Evolutionary conservation across 2,797 vertebrate species (phyloP).

Genomic region (Hipposideros larvatus): DNA sequence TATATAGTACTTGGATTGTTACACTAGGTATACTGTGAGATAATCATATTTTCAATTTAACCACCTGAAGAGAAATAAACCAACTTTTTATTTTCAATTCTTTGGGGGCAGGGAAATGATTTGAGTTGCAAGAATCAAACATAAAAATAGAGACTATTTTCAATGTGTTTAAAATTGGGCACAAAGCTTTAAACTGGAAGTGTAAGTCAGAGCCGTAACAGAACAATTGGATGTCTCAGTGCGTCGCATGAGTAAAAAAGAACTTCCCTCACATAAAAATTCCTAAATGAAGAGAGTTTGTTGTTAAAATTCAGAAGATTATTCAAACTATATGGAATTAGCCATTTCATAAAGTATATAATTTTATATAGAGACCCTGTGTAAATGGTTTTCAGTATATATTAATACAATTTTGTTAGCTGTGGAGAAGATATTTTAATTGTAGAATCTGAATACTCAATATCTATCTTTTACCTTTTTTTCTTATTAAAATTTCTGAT

Average conservation of each 20-base stretch:
- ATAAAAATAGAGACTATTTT: background rate
- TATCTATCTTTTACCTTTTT: background rate
- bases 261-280: background rate
- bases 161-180: background rate
- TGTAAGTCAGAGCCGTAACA: background rate
- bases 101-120: background rate
- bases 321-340: background rate
- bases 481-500: background rate
- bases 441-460: background rate
- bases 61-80: background rate
- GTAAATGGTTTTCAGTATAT: background rate
- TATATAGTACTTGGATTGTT: background rate
- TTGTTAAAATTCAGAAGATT: background rate
- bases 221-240: background rate
- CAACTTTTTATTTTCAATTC: background rate
- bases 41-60: background rate
- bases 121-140: background rate
- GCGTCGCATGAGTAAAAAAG: background rate
- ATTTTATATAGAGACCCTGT: background rate
- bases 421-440: slow-evolving; percentile 6
- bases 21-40: background rate
- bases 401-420: background rate
- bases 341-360: slow-evolving; percentile 1
- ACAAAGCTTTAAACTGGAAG: background rate
- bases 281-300: background rate